Base-by-base conservation (phyloP, 2,797 vertebrate species). In the Lithobates pipiens region DNA sequence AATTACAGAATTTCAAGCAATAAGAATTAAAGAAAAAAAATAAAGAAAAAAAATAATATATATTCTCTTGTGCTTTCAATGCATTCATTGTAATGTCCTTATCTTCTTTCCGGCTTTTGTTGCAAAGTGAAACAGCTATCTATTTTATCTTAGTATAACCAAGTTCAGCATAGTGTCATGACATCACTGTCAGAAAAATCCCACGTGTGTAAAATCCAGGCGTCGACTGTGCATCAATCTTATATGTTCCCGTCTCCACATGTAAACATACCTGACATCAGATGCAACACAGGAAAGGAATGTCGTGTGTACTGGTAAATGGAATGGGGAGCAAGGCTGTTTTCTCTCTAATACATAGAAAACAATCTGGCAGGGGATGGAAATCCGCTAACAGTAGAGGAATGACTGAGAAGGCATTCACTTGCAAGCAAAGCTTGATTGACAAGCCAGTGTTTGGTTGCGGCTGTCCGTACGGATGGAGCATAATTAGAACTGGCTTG, bases 401-500 rank as follows among this genome's bases (percentile, higher is more conserved):
- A 89, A 88, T 68, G 92, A 89, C 68, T 85, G 92, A 90, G 88
- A 94, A 93, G 93, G 92, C 91, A 91, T 93, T 93, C 91, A 86
- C 92, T 90, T 92, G 91, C 91, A 89, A 95, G 95, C 93, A 88
- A 95, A 95, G 95, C 95, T 93, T 90, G 91, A 90, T 90, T 70
- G 88, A 89, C 89, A 72, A 92, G 93, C 92, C 77, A 54, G 90
- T 89, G 75, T 89, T 91, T 86, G 89, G 90, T 90, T 89, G 85
- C 74, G 88, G 89, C 89, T 89, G 92, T 90, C 92, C 91, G 89
- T 90, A 15, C 46, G 16, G 15, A 15, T 65, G 29, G 67, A 42
- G 70, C 79, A 72, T 76, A n/a, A 89, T 96, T 89, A 96, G 94
- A 96, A 96, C 86, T 96, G 96, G 29, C 95, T 95, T 0, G 96